A percentile compares a stretch with the other conserved stretches of the same genome.
Evolutionary conservation across 2,888 invertebrate species (phyloP).

Genomic region (Drosophila borborema): DNA sequence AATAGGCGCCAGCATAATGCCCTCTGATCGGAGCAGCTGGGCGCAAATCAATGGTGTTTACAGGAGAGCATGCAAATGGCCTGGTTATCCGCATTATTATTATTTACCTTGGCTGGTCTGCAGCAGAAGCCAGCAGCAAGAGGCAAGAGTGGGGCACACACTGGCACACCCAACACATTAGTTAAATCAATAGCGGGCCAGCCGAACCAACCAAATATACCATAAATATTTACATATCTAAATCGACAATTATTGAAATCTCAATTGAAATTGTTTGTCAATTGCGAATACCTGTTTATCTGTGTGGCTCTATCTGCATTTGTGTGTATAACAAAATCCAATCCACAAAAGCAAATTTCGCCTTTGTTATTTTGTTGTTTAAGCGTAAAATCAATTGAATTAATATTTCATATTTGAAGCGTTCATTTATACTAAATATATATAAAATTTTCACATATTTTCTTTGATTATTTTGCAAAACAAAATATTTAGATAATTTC

Average conservation of each 20-base stretch:
- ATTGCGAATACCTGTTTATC: conserved; percentile 26
- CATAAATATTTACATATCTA: conserved; percentile 82
- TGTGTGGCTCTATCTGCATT: conserved; percentile 13
- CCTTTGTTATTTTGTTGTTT: conserved; percentile 26
- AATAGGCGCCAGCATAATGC: conserved; percentile 15
- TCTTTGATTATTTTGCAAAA: not conserved
- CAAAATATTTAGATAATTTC: conserved; percentile 11
- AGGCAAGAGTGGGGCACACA: conserved; percentile 4
- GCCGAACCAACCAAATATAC: conserved; percentile 57
- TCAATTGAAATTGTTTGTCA: conserved; percentile 78
- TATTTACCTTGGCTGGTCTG: conserved; percentile 37
- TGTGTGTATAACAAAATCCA: conserved; percentile 34
- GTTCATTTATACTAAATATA: not conserved
- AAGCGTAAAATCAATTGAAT: conserved; percentile 29
- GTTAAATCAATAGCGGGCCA: conserved; percentile 72
- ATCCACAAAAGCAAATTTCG: conserved; percentile 33
- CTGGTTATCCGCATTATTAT: conserved; percentile 46
- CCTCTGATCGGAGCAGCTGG: conserved; percentile 39
- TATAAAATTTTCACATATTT: not conserved
- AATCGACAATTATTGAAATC: conserved; percentile 83
- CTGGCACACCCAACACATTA: conserved; percentile 56
- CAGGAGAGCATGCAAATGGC: conserved; percentile 20
- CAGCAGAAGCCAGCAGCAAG: not conserved
- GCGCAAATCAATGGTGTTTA: conserved; percentile 34
- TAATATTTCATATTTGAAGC: conserved; percentile 21